Evolutionary conservation across 2,888 invertebrate genomes (phyloP).

Genomic region (Linnaemya tessellans): DNA sequence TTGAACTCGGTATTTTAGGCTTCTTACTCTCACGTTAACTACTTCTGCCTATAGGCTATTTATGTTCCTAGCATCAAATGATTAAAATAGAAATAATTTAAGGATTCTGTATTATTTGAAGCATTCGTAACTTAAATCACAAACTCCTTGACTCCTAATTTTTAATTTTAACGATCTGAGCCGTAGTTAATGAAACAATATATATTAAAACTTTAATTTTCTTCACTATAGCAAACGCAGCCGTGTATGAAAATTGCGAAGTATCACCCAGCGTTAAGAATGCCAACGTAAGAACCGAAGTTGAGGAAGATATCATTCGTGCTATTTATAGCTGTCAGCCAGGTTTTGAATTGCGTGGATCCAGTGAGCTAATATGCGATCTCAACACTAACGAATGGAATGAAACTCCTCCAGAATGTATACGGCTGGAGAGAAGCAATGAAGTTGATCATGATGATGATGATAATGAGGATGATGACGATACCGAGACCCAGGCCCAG

Average conservation of each 20-base stretch:
- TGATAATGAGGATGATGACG: neutral
- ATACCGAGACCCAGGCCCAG: neutral
- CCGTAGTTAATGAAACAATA: too few relatives aligned
- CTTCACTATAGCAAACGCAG: constrained; percentile 65
- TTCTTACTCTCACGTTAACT: too few relatives aligned
- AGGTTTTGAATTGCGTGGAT: constrained; percentile 80
- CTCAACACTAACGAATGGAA: constrained; percentile 81
- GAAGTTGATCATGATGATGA: constrained; percentile 53
- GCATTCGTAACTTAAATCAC: too few relatives aligned
- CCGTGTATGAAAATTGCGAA: constrained; percentile 80
- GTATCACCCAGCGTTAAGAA: constrained; percentile 79
- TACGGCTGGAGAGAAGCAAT: constrained; percentile 69
- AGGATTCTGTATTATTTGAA: too few relatives aligned
- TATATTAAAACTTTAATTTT: too few relatives aligned
- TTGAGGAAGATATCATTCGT: constrained; percentile 79
- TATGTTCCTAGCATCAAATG: too few relatives aligned
- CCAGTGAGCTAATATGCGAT: constrained; percentile 78
- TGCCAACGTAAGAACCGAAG: constrained; percentile 76
- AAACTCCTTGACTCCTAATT: too few relatives aligned
- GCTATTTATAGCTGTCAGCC: constrained; percentile 79
- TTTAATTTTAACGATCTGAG: too few relatives aligned
- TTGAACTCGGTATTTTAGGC: too few relatives aligned
- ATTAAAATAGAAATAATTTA: too few relatives aligned
- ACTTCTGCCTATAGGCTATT: too few relatives aligned
- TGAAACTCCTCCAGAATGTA: constrained; percentile 80